phyloP scores from a whole-genome alignment of 2,797 vertebrate species.

The Gorsachius magnificus region DNA sequence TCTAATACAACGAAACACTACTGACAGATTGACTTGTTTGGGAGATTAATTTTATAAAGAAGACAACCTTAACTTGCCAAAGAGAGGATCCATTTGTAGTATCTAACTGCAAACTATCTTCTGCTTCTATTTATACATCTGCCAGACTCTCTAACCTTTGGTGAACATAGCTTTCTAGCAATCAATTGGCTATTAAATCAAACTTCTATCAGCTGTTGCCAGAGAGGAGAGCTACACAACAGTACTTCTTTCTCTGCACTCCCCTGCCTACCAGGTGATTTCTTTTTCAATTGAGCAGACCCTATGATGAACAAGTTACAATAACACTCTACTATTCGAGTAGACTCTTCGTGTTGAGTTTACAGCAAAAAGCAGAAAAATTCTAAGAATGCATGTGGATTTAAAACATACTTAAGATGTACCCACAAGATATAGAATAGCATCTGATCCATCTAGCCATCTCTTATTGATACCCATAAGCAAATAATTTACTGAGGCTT shows the following conservation, averaged over 20 bases:
- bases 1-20: background rate
- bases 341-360: background rate
- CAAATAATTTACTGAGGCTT: background rate
- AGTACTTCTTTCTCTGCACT: background rate
- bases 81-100: background rate
- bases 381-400: background rate
- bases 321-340: background rate
- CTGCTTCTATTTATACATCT: constrained; percentile 27
- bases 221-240: background rate
- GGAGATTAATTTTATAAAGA: background rate
- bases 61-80: background rate
- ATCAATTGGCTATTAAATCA: background rate
- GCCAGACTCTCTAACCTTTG: constrained; percentile 2
- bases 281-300: background rate
- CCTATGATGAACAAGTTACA: background rate
- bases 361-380: constrained; percentile 13
- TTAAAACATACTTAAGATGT: background rate
- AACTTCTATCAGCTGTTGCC: background rate
- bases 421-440: background rate
- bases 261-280: background rate
- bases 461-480: background rate
- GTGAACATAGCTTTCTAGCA: constrained; percentile 1
- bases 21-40: background rate
- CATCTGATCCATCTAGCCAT: background rate
- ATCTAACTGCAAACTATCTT: background rate